Base-by-base conservation (phyloP, 2,888 invertebrate genomes). In the Euplexia lucipara region DNA sequence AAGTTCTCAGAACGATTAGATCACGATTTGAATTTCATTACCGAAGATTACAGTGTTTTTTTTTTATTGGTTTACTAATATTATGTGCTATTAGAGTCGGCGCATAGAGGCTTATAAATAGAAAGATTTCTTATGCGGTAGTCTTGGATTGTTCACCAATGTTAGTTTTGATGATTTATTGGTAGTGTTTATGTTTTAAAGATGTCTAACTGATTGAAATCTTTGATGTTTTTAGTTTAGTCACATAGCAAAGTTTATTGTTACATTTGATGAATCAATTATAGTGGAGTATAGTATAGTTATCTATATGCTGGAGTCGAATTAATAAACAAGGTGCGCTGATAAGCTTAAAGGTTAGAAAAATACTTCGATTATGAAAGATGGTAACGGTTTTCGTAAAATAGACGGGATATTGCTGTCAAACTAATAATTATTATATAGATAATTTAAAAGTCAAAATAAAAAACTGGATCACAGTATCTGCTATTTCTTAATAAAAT, bases 1-100 rank as follows among this genome's bases (percentile, higher is more conserved):
- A 70, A 65, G 42, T 72, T 73, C 75, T 64, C 30, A 57, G 64
- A 70, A 64, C 56, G 66, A 59, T 76, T 71, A 73, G 70, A 72
- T 72, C 68, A 76, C 78, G 78, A 83, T 81, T 80, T 41, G 75
- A 77, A 78, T 84, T 79, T 84, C 78, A 83, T 83, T 83, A 74
- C 60, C 74, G 63, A 71, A 67, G 71, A 78, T 84, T 77, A 76
- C 76, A 59, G 62, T 58, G 49, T 70, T 67, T 79, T 59, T n/a
- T n/a, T 70, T 83, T 80, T 77, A 78, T 81, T 75, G 62, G 69
- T 70, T 68, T 62, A 74, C 62, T 71, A 74, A 78, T 79, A 79
- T 82, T 73, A 78, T 76, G 69, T 66, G 71, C 69, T 62, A 78
- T 79, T 78, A 77, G 57, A 73, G 65, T 60, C 78, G 61, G 64